These are phyloP conservation scores for Patiria miniata DNA, from an alignment of 35 echinoderm and acorn worm genomes.

Conservation along the genomic window DNA sequence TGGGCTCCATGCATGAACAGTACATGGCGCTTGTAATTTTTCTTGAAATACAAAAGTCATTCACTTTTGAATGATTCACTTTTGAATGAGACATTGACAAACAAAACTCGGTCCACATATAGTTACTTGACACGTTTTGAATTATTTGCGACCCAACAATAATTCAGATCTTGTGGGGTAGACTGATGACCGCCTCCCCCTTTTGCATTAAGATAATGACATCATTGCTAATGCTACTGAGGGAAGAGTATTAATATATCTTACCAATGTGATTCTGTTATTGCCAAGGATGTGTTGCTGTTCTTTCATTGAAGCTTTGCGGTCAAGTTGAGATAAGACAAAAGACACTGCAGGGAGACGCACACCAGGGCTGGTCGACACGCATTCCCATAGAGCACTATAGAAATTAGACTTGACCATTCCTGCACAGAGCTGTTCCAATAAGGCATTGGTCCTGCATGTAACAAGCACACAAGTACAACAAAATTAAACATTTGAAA, in stretches of 20 bases:
- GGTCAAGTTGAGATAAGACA: conserved; percentile 83
- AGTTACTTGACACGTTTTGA: no score
- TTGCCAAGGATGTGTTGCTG: conserved; percentile 78
- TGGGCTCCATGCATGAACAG: no score
- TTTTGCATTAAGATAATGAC: no score
- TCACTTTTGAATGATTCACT: no score
- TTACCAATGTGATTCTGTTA: conserved; percentile 71
- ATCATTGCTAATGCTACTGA: no score
- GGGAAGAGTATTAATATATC: conserved; percentile 9
- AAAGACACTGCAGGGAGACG: conserved; percentile 90
- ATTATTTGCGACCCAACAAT: no score
- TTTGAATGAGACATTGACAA: no score
- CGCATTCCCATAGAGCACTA: conserved; percentile 95
- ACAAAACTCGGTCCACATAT: no score
- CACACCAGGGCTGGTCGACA: conserved; percentile 78
- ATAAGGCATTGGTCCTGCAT: conserved; percentile 71
- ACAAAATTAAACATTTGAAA: not conserved
- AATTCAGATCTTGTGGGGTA: no score
- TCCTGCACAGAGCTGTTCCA: conserved; percentile 92
- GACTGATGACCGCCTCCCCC: no score
- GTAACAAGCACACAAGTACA: conserved; percentile 18
- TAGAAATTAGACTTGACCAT: conserved; percentile 95
- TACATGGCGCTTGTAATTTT: no score
- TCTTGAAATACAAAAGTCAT: no score
- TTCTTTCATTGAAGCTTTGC: conserved; percentile 70